Percentiles rank a stretch among this genome's conserved stretches.
These are phyloP conservation scores for Acleris cristana DNA, from an alignment of 2,888 invertebrate species.

Conservation along the genomic window DNA sequence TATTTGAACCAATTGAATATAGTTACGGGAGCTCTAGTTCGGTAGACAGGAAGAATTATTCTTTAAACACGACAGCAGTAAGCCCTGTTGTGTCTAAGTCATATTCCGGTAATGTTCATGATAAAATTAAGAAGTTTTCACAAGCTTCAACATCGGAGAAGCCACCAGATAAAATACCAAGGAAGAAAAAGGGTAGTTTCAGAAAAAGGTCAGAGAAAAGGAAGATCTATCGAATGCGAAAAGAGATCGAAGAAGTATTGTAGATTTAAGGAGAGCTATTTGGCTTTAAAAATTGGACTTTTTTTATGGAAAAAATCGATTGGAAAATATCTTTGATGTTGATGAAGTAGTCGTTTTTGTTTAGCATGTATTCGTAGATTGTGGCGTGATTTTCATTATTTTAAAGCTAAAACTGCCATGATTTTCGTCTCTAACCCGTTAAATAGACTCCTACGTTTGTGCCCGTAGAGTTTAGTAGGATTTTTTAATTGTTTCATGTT, in stretches of 20 bases:
- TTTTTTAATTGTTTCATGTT: not conserved
- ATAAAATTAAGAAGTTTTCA: conserved; percentile 76
- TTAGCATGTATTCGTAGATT: conserved; percentile 45
- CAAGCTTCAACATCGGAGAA: conserved; percentile 59
- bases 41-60: conserved; percentile 55
- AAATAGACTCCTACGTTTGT: conserved; percentile 1
- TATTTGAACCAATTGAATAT: conserved; percentile 64
- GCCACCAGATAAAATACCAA: conserved; percentile 59
- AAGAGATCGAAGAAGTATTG: conserved; percentile 72
- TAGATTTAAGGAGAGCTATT: conserved; percentile 45
- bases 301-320: too few species aligned
- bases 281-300: not conserved
- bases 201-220: conserved; percentile 65
- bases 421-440: conserved; percentile 43
- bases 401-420: conserved; percentile 50
- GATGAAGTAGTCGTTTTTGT: conserved; percentile 46
- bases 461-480: not conserved
- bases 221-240: conserved; percentile 68
- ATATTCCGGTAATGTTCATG: conserved; percentile 70
- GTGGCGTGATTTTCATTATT: conserved; percentile 48
- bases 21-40: conserved; percentile 56
- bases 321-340: conserved; percentile 17
- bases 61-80: conserved; percentile 45
- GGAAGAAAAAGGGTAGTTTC: conserved; percentile 65
- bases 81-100: conserved; percentile 56